Evolutionary conservation across 2,113 vertebrate genomes (phyloP), one percentile per base, ranked within the genome.

Genomic region (Blennius ocellaris): DNA sequence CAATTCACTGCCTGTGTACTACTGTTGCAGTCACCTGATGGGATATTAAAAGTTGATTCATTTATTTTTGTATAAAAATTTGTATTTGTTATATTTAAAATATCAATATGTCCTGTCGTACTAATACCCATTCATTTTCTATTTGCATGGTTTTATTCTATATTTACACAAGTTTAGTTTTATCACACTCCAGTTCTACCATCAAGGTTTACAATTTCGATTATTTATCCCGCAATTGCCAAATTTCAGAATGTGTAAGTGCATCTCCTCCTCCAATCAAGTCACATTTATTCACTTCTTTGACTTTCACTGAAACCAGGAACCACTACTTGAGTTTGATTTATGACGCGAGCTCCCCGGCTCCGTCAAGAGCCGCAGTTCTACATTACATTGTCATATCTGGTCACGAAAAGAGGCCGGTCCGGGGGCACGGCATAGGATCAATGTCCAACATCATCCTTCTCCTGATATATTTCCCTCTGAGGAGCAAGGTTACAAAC

Each of bases 391-490:
- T 64, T 83, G 80, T 82, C 61, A 70, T 10, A 69, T 69, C 69
- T 60, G 75, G 73, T 74, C 81, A 81, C 56, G 21, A 30, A 30
- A 49, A 78, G 68, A 67, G 73, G 81, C 64, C 54, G 53, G 73
- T 54, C 81, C 48, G 5, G 56, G 75, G 80, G 74, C 66, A 30
- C 17, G 14, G 67, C 53, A 53, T 54, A 67, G 61, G 78, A 72
- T 86, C 76, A 81, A 61, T 74, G 81, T 49, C 52, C 62, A 73
- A 67, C 80, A 87, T 86, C 58, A 66, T 59, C 71, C 68, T 66
- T 73, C 54, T 62, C 53, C 47, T 79, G 84, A 82, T 76, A 48
- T 61, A 55, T 82, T 82, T 87, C 48, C 71, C 66, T 86, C 65
- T 8, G 45, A 79, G 76, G 65, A 66, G 48, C 68, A 60, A 73